Evolutionary conservation across 2,888 invertebrate genomes (phyloP), one percentile per base, ranked within the genome.

Genomic region (Idaea straminata): DNA sequence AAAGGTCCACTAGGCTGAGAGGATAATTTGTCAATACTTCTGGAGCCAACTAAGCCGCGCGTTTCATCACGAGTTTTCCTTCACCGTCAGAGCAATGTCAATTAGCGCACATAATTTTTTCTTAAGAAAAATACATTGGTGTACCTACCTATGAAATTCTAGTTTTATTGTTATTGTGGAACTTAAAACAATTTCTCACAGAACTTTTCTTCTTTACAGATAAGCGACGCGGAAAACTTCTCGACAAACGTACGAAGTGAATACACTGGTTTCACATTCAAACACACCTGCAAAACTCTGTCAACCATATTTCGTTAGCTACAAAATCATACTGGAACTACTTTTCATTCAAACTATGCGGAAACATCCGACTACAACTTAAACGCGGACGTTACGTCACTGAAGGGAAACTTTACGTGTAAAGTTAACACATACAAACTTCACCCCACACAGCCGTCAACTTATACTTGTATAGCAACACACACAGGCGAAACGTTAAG

Each of bases 271-370:
- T 67, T 72, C 71, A 77, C 74, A 77, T 76, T 75, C 74, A 78
- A 75, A 80, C 72, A 80, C 75, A 78, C 74, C 73, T 65, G 63
- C 73, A 61, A 73, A 77, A 82, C 77, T 80, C 77, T 82, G 81
- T 79, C 77, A 80, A 80, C 74, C 79, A 83, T 74, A 85, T 84
- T 84, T 85, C 72, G 82, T 84, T 81, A 81, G 76, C 79, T 79
- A 83, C 85, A 85, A 82, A 78, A 82, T 77, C 72, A 77, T 78
- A 78, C 75, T 74, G 71, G 68, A 85, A 83, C 82, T 82, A 83
- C 83, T 83, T 84, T 84, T 83, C 85, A 86, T 87, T 84, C 82
- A 85, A 87, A 87, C 85, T 84, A 82, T 83, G 79, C 80, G 78
- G 83, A 84, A 85, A 82, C 83, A 80, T 76, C 71, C 69, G 77